Evolutionary conservation across 2,113 vertebrate species (phyloP), one percentile per base, ranked within the genome.

Genomic region (Cacatua alba): DNA sequence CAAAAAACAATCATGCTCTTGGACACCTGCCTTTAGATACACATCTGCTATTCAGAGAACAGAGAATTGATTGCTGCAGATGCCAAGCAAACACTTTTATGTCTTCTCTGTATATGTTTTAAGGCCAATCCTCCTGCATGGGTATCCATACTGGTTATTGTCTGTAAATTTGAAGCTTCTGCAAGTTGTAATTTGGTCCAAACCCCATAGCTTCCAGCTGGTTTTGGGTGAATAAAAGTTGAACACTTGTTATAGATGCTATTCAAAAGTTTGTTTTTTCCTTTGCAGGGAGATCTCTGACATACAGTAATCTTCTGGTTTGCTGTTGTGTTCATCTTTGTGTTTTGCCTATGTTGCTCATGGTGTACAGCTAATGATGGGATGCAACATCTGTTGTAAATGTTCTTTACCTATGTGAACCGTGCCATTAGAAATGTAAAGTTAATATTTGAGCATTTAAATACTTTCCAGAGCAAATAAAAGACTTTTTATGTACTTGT

Each of bases 11-110:
- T 29, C 31, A 26, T 13, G 4, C 20, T 82, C 48, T 97, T 95
- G 88, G 95, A 95, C 57, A 84, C 88, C 74, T 95, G 95, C 92
- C 83, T 92, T 97, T 95, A 84, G 28, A 76, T 76, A 24, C 18
- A 35, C 51, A 67, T 55, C 89, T 90, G n/a, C 70, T 72, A 62
- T 92, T 95, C 69, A 79, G 43, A 84, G 70, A 59, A 57, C 37
- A 91, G 74, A 78, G 79, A 95, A 79, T 0, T 46, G 82, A 78
- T 17, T 65, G 63, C 70, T 90, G 69, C 46, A 67, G 29, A 82
- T 91, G 85, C 31, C 17, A 91, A 92, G 46, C 71, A 67, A 76
- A 67, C 41, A 53, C 31, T 96, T 95, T 25, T 5, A 21, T 60
- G 44, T 88, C 52, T 84, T 94, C 57, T 79, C 52, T 75, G 78